phyloP scores from a whole-genome alignment of 1,140 invertebrate genomes.

The Tetramorium simillimum region DNA sequence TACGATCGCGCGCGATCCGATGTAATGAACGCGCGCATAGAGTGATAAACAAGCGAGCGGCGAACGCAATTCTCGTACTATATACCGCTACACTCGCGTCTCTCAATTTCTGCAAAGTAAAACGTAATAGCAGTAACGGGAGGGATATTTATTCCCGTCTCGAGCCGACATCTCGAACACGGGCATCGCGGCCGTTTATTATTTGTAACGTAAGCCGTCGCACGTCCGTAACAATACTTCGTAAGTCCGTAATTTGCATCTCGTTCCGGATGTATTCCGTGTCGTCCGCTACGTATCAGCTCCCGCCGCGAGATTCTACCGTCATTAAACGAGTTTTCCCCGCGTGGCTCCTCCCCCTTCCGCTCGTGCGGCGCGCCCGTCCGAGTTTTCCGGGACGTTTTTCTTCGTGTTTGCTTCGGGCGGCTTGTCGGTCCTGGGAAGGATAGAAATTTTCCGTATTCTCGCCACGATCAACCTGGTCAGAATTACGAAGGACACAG shows the following conservation, averaged over 20 bases:
- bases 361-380: background rate
- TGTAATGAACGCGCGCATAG: slow-evolving; percentile 13
- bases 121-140: slow-evolving; percentile 32
- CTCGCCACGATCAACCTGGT: slow-evolving; percentile 62
- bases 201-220: slow-evolving; percentile 67
- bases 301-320: slow-evolving; percentile 33
- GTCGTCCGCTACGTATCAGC: slow-evolving; percentile 72
- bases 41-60: slow-evolving; percentile 40
- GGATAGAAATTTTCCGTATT: slow-evolving; percentile 71
- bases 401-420: slow-evolving; percentile 57
- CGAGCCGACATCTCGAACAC: slow-evolving; percentile 44
- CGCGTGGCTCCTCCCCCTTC: slow-evolving; percentile 16
- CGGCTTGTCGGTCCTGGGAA: slow-evolving; percentile 45
- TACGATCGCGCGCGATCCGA: background rate
- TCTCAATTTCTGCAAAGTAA: slow-evolving; percentile 56
- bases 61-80: slow-evolving; percentile 19
- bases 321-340: slow-evolving; percentile 73
- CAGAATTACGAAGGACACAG: slow-evolving; percentile 57
- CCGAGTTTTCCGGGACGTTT: slow-evolving; percentile 30
- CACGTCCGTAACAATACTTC: slow-evolving; percentile 75
- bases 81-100: slow-evolving; percentile 11
- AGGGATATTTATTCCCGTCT: slow-evolving; percentile 61
- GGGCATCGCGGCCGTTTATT: slow-evolving; percentile 65
- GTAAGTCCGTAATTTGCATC: slow-evolving; percentile 75
- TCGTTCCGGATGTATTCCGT: slow-evolving; percentile 74